Evolutionary conservation across 2,797 vertebrate genomes (phyloP), one percentile per base, ranked within the genome.

Genomic region (Enteromius anoplus): DNA sequence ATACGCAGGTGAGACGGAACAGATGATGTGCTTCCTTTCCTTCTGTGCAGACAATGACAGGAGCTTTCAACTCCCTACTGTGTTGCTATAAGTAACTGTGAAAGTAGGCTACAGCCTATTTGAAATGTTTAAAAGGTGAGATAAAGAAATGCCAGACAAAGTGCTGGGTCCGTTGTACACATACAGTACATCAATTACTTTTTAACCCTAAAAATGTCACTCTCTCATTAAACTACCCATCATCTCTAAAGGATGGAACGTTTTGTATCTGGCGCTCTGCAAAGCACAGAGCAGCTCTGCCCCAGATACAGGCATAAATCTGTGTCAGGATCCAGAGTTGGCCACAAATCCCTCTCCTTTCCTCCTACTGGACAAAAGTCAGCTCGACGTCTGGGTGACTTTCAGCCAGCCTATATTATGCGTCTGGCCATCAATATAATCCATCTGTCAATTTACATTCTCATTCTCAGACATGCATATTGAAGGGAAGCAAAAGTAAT

Each of bases 331-430:
- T 81, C 85, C 60, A 76, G 87, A 91, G 87, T 90, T 85, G 89
- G 90, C 84, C 69, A 88, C 86, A 91, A 93, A 94, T 93, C 91
- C 86, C 87, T 66, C 73, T 90, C 86, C 87, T 85, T 81, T 82
- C 79, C 84, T 87, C 69, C 81, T 64, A 84, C 84, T 86, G 87
- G 85, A 90, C 75, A 90, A 86, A 90, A 90, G 75, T 91, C 91
- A 90, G 85, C 81, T 29, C 88, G 87, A 91, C 89, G 94, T 90
- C 91, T 90, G 92, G 90, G 90, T 90, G 87, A 90, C 86, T 90
- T 85, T 88, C 85, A 87, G 75, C 21, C 73, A 81, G 83, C 84
- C 81, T 75, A 79, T 19, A 87, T 87, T 76, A 75, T 66, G 51
- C 51, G 58, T 70, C 65, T 75, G 62, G 72, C 45, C 55, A 76